Conservation (phyloP, 2,888 invertebrate genomes). For the Salticus scenicus region DNA sequence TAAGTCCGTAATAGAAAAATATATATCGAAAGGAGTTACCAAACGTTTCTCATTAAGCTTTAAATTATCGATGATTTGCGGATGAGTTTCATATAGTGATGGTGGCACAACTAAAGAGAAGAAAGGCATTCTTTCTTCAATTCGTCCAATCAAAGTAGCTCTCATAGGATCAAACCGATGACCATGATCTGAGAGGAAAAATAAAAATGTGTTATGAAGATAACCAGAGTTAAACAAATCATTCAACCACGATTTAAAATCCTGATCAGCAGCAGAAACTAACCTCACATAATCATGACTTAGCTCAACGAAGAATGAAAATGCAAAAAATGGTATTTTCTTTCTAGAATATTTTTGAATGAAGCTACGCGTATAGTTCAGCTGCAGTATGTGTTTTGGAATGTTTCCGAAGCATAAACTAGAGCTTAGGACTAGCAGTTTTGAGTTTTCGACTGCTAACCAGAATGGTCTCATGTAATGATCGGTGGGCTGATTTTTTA, state of each 20-base stretch:
- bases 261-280: conserved; percentile 75
- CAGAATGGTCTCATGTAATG: conserved; percentile 87
- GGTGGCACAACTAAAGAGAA: conserved; percentile 80
- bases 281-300: conserved; percentile 77
- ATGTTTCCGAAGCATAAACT: conserved; percentile 69
- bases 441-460: conserved; percentile 76
- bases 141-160: conserved; percentile 75
- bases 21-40: conserved; percentile 88
- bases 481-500: conserved; percentile 88
- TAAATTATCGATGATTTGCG: conserved; percentile 81
- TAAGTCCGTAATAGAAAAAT: conserved; percentile 74
- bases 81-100: conserved; percentile 82
- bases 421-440: conserved; percentile 61
- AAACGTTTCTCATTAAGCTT: conserved; percentile 81
- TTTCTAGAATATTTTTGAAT: conserved; percentile 73
- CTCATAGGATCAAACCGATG: conserved; percentile 75
- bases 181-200: conserved; percentile 75
- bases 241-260: conserved; percentile 75
- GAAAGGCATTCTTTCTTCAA: conserved; percentile 76
- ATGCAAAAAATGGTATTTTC: conserved; percentile 74
- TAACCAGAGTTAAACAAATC: conserved; percentile 71
- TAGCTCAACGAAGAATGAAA: conserved; percentile 76
- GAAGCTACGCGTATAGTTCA: conserved; percentile 75
- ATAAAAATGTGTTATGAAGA: conserved; percentile 66
- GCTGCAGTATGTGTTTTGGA: conserved; percentile 73